A percentile compares a stretch with the other conserved stretches of the same genome.
phyloP scores from a whole-genome alignment of 1,140 invertebrate genomes.

The Lepidurus apus region DNA sequence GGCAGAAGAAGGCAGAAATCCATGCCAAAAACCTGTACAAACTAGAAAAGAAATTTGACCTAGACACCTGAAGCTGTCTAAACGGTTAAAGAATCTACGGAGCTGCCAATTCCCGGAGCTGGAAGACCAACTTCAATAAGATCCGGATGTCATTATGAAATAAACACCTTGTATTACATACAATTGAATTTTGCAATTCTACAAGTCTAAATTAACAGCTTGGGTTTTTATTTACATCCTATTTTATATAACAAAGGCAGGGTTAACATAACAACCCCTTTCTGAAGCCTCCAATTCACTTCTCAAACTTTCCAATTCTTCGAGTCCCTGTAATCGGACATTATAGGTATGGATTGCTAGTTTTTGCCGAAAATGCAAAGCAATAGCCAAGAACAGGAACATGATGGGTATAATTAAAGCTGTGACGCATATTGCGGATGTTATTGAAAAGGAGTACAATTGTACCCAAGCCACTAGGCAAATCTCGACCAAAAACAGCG shows the following conservation, averaged over 20 bases:
- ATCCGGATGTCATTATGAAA: not conserved
- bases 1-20: too few species aligned
- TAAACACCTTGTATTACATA: not conserved
- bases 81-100: too few species aligned
- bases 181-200: not conserved
- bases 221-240: not conserved
- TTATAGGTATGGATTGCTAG: constrained; percentile 43
- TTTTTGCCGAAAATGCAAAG: constrained; percentile 49
- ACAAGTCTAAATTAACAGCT: not conserved
- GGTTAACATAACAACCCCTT: not conserved
- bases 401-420: constrained; percentile 49
- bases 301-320: constrained; percentile 29
- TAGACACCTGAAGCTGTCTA: too few species aligned
- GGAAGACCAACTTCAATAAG: not conserved
- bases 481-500: constrained; percentile 55
- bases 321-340: constrained; percentile 15
- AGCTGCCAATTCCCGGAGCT: not conserved
- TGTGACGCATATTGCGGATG: constrained; percentile 45
- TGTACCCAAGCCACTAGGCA: constrained; percentile 51
- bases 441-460: constrained; percentile 29
- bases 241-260: not conserved
- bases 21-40: too few species aligned
- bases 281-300: not conserved
- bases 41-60: too few species aligned
- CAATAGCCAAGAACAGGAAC: constrained; percentile 49